Conservation (phyloP, 2,113 vertebrate genomes). For the Mus pahari region DNA sequence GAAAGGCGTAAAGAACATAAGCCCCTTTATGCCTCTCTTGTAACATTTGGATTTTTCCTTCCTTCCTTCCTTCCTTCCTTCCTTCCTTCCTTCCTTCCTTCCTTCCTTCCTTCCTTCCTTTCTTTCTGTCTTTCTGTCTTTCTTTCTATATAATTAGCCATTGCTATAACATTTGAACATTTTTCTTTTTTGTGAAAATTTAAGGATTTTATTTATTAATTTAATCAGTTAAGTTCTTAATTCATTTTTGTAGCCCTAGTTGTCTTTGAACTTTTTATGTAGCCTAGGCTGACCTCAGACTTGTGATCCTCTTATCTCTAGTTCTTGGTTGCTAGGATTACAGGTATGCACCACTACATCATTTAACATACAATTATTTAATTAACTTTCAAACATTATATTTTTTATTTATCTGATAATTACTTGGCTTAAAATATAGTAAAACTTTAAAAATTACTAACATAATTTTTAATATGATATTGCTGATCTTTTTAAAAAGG, state of each 20-base stretch:
- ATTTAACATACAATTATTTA: neutral
- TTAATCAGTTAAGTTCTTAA: neutral
- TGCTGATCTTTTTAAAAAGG: constrained; percentile 21
- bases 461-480: constrained; percentile 27
- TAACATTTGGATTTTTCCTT: neutral
- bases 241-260: neutral
- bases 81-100: no score
- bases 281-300: neutral
- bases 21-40: neutral
- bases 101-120: no score
- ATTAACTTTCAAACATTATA: constrained; percentile 49
- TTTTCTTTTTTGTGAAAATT: neutral
- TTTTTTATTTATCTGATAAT: constrained; percentile 39
- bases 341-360: neutral
- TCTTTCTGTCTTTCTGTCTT: neutral
- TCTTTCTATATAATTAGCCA: neutral
- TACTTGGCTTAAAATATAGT: constrained; percentile 39
- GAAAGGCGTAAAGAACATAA: neutral
- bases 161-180: neutral
- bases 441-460: constrained; percentile 41
- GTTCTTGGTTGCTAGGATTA: neutral
- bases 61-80: fast-evolving
- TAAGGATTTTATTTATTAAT: constrained; percentile 21
- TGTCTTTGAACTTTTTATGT: neutral
- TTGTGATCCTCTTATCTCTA: neutral